phyloP scores from a whole-genome alignment of 1,140 invertebrate genomes.

The Aphaenogaster floridana region DNA sequence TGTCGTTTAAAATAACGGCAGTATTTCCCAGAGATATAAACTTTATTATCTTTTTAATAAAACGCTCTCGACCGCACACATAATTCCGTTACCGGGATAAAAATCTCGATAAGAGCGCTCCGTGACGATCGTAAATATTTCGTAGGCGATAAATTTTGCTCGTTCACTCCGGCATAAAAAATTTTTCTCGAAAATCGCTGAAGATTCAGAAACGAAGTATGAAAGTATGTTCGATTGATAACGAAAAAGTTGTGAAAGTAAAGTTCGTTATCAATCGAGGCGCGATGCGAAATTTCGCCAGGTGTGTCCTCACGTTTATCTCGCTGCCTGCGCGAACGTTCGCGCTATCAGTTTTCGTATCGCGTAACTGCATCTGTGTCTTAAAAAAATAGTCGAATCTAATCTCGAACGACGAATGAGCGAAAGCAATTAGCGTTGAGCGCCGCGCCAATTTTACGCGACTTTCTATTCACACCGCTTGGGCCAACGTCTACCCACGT shows the following conservation, averaged over 20 bases:
- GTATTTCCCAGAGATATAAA: background rate
- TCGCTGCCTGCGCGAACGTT: background rate
- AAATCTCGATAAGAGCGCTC: conserved; percentile 1
- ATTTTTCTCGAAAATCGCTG: background rate
- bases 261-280: background rate
- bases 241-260: background rate
- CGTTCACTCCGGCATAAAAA: background rate
- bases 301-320: background rate
- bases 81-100: background rate
- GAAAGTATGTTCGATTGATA: background rate
- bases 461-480: too few relatives aligned
- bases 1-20: background rate
- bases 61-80: background rate
- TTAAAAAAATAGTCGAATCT: background rate
- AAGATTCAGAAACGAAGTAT: background rate
- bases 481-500: too few relatives aligned
- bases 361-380: background rate
- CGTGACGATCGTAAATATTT: background rate
- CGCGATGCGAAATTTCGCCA: background rate
- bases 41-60: conserved; percentile 41
- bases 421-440: background rate
- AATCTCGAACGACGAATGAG: background rate
- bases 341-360: background rate
- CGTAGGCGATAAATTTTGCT: background rate
- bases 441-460: too few relatives aligned